phyloP scores from a whole-genome alignment of 2,113 vertebrate species.

The Oncorhynchus kisutch region DNA sequence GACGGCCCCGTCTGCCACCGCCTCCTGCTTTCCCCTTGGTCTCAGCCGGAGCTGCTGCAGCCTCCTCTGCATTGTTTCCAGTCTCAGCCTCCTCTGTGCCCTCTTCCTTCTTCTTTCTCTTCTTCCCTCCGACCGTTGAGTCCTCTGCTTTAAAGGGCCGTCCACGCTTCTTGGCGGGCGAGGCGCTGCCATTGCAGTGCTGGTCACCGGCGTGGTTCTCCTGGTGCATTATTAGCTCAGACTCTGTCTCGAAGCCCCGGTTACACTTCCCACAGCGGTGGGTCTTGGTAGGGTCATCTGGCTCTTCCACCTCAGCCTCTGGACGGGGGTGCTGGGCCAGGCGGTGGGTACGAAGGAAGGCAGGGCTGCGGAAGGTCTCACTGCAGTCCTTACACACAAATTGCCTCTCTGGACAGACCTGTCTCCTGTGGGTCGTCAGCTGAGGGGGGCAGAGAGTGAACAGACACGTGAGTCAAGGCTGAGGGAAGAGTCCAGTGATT shows the following conservation, averaged over 20 bases:
- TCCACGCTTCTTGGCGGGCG: constrained; percentile 66
- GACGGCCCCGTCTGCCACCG: constrained; percentile 64
- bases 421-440: constrained; percentile 73
- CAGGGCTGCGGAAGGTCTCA: constrained; percentile 70
- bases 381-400: constrained; percentile 73
- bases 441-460: constrained; percentile 21
- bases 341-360: constrained; percentile 73
- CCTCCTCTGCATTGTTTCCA: neutral
- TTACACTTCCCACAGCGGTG: constrained; percentile 74
- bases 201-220: constrained; percentile 72
- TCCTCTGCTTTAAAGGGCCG: constrained; percentile 61
- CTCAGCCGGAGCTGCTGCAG: constrained; percentile 9
- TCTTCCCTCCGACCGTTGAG: constrained; percentile 37
- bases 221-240: constrained; percentile 70
- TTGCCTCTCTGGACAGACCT: constrained; percentile 75
- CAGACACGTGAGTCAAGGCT: constrained; percentile 1
- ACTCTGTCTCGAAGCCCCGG: constrained; percentile 68
- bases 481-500: neutral
- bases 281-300: constrained; percentile 58
- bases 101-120: constrained; percentile 64
- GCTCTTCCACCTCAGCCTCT: constrained; percentile 56
- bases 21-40: constrained; percentile 7
- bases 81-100: constrained; percentile 25
- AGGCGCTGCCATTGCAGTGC: constrained; percentile 70
- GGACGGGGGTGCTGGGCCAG: constrained; percentile 71